A percentile compares a stretch with the other conserved stretches of the same genome.
These are phyloP conservation scores for Herpetotheres cachinnans DNA, from an alignment of 2,113 vertebrate genomes.

Conservation along the genomic window DNA sequence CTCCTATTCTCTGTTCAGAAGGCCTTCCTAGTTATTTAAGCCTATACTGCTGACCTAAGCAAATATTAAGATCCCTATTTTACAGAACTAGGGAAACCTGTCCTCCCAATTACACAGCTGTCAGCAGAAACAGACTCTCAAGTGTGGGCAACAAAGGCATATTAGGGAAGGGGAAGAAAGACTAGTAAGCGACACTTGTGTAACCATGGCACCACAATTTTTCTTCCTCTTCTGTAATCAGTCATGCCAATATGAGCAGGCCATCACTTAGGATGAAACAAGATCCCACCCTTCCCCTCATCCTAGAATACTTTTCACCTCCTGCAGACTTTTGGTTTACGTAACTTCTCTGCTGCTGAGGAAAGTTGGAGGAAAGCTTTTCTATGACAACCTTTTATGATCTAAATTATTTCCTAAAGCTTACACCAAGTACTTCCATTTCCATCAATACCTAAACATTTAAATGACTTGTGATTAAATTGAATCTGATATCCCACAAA, in stretches of 20 bases:
- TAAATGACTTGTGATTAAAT: not conserved
- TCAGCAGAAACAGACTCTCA: not conserved
- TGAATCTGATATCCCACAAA: not conserved
- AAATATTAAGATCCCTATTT: not conserved
- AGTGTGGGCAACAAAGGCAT: not conserved
- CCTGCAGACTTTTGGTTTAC: not conserved
- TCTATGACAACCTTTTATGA: not conserved
- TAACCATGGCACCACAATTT: not conserved
- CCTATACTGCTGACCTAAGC: not conserved
- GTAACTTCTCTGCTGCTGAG: not conserved
- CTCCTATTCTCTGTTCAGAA: not conserved
- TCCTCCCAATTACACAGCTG: not conserved
- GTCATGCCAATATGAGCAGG: rapidly evolving
- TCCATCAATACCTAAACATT: not conserved
- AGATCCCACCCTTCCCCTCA: not conserved
- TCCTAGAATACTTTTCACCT: not conserved
- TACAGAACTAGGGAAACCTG: not conserved
- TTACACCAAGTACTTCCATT: not conserved
- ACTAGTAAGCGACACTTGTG: not conserved
- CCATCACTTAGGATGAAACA: not conserved
- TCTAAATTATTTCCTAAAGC: not conserved
- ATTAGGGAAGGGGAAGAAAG: not conserved
- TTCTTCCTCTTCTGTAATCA: not conserved
- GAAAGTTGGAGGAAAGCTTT: not conserved
- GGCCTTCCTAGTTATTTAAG: not conserved